Conservation (phyloP, 2,113 vertebrate species). For the Gracilinanus agilis region DNA sequence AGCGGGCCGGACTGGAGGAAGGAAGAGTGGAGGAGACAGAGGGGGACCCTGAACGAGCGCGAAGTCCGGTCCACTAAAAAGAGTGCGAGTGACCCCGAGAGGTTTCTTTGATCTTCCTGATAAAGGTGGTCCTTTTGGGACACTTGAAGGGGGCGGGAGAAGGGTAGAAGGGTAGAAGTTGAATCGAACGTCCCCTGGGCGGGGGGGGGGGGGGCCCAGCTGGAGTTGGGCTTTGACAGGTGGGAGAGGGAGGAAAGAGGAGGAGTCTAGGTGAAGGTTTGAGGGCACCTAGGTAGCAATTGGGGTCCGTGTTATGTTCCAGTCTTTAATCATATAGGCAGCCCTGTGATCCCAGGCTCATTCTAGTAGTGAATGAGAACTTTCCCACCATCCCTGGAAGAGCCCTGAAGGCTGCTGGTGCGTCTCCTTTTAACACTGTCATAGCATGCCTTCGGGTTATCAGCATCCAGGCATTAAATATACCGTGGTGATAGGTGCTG, state of each 20-base stretch:
- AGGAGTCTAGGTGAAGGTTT: not conserved
- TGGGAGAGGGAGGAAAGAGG: constrained; percentile 12
- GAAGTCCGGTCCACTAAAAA: not conserved
- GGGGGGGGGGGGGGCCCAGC: not conserved
- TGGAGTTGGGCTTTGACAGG: constrained; percentile 56
- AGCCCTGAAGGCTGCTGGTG: constrained; percentile 42
- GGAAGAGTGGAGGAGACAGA: constrained; percentile 4
- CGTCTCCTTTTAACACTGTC: constrained; percentile 24
- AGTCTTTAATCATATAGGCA: not conserved
- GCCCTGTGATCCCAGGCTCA: not conserved
- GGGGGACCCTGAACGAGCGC: not conserved
- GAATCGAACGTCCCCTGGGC: not conserved
- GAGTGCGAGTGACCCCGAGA: constrained; percentile 5
- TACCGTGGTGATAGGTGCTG: not conserved
- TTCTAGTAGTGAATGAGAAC: constrained; percentile 47
- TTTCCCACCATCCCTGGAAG: constrained; percentile 52
- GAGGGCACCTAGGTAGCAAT: not conserved
- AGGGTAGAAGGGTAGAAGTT: constrained; percentile 48
- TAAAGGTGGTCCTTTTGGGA: not conserved
- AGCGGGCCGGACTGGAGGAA: constrained; percentile 59
- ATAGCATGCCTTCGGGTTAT: constrained; percentile 8
- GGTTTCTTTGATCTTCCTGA: not conserved
- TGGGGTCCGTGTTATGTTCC: not conserved
- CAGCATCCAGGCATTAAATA: constrained; percentile 18
- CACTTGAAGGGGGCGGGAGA: not conserved